Evolutionary conservation across 2,797 vertebrate species (phyloP).

Genomic region (Myotis planiceps): DNA sequence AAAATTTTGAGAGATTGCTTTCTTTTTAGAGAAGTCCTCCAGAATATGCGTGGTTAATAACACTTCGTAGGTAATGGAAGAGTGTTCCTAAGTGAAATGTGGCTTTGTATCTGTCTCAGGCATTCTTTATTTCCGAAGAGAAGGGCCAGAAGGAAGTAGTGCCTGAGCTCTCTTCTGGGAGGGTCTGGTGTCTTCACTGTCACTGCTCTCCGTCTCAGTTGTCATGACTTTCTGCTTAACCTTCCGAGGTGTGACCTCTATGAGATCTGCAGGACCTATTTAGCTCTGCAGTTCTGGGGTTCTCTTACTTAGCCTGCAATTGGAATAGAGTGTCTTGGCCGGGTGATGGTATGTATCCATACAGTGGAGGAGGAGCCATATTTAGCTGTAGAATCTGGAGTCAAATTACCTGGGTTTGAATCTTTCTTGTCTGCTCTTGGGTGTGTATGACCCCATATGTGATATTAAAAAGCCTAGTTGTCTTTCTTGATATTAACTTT

Average conservation of each 20-base stretch:
- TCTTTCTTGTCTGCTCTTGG: neutral
- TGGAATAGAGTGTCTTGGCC: neutral
- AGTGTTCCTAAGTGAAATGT: neutral
- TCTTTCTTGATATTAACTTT: neutral
- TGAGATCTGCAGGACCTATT: neutral
- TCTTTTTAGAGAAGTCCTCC: neutral
- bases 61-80: neutral
- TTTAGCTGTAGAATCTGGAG: neutral
- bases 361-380: neutral
- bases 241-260: neutral
- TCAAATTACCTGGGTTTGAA: neutral
- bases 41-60: neutral
- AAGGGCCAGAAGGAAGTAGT: fast-evolving
- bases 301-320: neutral
- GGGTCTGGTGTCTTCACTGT: neutral
- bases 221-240: neutral
- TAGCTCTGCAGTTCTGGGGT: neutral
- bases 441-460: neutral
- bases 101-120: neutral
- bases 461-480: neutral
- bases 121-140: neutral
- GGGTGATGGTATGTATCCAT: neutral
- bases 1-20: neutral
- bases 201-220: neutral
- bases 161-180: neutral